A percentile compares a stretch with the other conserved stretches of the same genome.
Conservation (phyloP, 2,888 invertebrate species). For the Mechanitis mazaeus region DNA sequence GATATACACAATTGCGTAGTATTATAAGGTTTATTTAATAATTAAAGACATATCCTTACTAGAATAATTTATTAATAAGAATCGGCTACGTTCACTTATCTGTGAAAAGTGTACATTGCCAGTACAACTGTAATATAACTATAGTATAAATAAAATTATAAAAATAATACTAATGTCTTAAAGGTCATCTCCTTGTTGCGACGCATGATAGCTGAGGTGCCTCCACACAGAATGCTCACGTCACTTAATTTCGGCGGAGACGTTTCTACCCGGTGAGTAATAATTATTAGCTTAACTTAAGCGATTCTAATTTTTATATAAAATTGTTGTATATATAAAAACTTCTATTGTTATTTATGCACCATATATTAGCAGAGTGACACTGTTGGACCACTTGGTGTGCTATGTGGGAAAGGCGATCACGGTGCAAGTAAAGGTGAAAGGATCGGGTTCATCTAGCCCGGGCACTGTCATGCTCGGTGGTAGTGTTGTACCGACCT, state of each 20-base stretch:
- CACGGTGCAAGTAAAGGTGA: slow-evolving; percentile 90
- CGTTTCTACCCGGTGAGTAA: slow-evolving; percentile 41
- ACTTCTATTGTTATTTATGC: too few relatives aligned
- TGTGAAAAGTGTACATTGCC: too few relatives aligned
- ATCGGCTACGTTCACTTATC: too few relatives aligned
- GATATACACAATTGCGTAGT: too few relatives aligned
- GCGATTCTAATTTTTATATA: too few relatives aligned
- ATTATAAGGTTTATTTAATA: too few relatives aligned
- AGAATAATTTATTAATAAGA: too few relatives aligned
- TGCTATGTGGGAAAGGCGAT: slow-evolving; percentile 94
- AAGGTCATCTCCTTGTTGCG: slow-evolving; percentile 90
- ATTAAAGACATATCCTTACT: too few relatives aligned
- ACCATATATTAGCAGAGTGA: slow-evolving; percentile 67
- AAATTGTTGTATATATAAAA: too few relatives aligned
- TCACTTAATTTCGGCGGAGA: slow-evolving; percentile 79
- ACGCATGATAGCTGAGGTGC: slow-evolving; percentile 92
- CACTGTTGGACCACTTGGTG: slow-evolving; percentile 92
- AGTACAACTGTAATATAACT: too few relatives aligned
- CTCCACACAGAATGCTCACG: slow-evolving; percentile 87
- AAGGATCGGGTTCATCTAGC: slow-evolving; percentile 51
- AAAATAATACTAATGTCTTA: too few relatives aligned
- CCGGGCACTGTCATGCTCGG: slow-evolving; percentile 75
- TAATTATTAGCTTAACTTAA: slow-evolving; percentile 4
- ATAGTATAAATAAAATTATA: too few relatives aligned
- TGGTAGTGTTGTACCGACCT: slow-evolving; percentile 55